These are phyloP conservation scores for Buphagus erythrorhynchus DNA, from an alignment of 2,797 vertebrate species.

Conservation along the genomic window DNA sequence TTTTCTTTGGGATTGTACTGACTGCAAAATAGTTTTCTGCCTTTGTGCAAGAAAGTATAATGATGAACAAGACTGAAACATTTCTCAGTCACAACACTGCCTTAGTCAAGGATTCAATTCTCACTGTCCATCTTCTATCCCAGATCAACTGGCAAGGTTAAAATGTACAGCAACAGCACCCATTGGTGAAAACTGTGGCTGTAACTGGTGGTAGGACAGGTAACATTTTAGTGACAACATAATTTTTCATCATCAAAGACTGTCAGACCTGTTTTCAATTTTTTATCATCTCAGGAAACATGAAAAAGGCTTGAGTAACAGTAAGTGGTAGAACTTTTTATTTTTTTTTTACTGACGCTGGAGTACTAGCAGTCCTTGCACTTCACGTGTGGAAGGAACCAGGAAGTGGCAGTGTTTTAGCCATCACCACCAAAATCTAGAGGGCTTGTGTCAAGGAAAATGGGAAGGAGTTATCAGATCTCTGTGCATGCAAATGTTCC, in stretches of 20 bases:
- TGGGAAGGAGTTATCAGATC: not conserved
- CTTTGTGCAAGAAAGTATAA: not conserved
- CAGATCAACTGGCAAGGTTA: not conserved
- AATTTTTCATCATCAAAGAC: not conserved
- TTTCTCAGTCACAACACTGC: not conserved
- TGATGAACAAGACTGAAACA: not conserved
- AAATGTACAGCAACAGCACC: not conserved
- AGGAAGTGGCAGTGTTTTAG: not conserved
- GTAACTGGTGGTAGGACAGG: not conserved
- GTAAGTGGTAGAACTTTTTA: not conserved
- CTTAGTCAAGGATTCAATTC: not conserved
- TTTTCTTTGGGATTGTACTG: not conserved
- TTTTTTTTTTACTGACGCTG: not conserved
- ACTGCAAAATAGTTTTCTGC: not conserved
- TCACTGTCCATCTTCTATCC: not conserved
- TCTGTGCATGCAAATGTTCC: not conserved
- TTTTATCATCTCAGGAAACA: not conserved
- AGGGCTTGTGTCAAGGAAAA: not conserved
- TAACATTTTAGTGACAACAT: not conserved
- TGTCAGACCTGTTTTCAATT: not conserved
- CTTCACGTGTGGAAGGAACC: not conserved
- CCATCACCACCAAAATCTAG: not conserved
- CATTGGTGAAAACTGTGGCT: not conserved
- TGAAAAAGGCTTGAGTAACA: not conserved
- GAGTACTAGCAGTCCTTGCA: not conserved